These are phyloP conservation scores for Teleiodes luculella DNA, from an alignment of 2,888 invertebrate genomes.

Conservation along the genomic window DNA sequence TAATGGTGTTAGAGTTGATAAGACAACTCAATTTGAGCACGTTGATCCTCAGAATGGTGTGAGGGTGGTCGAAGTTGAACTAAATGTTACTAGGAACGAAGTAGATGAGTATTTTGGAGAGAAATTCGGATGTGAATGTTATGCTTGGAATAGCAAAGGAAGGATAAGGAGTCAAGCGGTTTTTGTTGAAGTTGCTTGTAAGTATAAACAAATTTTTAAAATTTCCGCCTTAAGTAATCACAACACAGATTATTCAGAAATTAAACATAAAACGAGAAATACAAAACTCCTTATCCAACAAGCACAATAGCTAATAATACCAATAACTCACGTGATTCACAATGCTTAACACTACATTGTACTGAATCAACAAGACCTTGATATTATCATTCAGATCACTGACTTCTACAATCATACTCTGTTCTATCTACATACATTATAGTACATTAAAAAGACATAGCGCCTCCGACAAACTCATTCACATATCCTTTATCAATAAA, in stretches of 20 bases:
- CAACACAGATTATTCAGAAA: too few relatives aligned
- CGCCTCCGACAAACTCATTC: neutral
- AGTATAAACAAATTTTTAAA: conserved; percentile 67
- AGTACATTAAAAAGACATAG: neutral
- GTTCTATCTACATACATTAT: neutral
- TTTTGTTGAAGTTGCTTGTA: conserved; percentile 89
- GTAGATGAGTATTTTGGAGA: conserved; percentile 91
- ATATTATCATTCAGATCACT: conserved; percentile 7
- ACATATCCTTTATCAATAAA: conserved; percentile 11
- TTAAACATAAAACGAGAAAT: too few relatives aligned
- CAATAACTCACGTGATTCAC: too few relatives aligned
- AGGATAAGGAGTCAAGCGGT: conserved; percentile 88
- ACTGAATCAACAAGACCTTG: conserved; percentile 1
- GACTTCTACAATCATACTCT: neutral
- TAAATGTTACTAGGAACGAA: conserved; percentile 87
- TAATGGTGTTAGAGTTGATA: conserved; percentile 80
- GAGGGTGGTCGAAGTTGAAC: conserved; percentile 85
- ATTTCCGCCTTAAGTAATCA: too few relatives aligned
- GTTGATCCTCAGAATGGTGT: conserved; percentile 89
- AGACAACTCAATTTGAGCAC: conserved; percentile 83
- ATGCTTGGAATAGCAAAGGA: conserved; percentile 89
- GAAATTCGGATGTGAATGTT: conserved; percentile 90
- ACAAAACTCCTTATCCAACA: too few relatives aligned
- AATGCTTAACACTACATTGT: neutral
- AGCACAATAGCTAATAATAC: too few relatives aligned